These are phyloP conservation scores for Catocala fraxini DNA, from an alignment of 2,888 invertebrate genomes.

Conservation along the genomic window DNA sequence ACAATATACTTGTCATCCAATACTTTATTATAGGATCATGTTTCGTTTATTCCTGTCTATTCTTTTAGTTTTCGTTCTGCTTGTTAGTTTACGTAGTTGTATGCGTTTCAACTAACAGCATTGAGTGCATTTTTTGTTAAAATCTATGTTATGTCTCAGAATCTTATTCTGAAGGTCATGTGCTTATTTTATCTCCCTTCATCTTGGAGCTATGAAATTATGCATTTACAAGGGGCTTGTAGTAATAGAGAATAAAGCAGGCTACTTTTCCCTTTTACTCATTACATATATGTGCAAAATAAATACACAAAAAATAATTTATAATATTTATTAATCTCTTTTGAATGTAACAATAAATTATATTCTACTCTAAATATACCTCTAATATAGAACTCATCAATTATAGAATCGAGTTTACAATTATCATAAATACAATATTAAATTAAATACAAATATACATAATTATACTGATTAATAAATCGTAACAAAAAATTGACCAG, in stretches of 20 bases:
- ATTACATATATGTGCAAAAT: not conserved
- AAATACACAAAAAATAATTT: constrained; percentile 12
- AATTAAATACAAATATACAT: constrained; percentile 1
- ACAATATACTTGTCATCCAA: not conserved
- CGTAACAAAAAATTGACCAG: too few species aligned
- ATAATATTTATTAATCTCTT: constrained; percentile 15
- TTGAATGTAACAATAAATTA: not conserved
- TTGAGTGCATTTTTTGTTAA: not conserved
- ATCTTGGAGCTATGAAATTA: too few species aligned
- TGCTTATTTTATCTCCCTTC: too few species aligned
- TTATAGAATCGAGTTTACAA: too few species aligned
- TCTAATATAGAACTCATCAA: not conserved
- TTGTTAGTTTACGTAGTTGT: not conserved
- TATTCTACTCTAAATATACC: constrained; percentile 4
- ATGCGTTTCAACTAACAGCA: not conserved
- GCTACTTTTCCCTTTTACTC: too few species aligned
- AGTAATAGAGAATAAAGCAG: too few species aligned
- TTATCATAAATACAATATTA: not conserved
- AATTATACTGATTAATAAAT: too few species aligned
- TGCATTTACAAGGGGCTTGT: too few species aligned
- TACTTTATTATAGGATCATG: not conserved
- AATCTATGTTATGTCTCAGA: too few species aligned
- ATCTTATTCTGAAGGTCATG: too few species aligned
- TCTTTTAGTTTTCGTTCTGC: not conserved
- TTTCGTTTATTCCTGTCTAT: not conserved